Conservation (phyloP, 1,140 invertebrate genomes). For the Halyomorpha halys region DNA sequence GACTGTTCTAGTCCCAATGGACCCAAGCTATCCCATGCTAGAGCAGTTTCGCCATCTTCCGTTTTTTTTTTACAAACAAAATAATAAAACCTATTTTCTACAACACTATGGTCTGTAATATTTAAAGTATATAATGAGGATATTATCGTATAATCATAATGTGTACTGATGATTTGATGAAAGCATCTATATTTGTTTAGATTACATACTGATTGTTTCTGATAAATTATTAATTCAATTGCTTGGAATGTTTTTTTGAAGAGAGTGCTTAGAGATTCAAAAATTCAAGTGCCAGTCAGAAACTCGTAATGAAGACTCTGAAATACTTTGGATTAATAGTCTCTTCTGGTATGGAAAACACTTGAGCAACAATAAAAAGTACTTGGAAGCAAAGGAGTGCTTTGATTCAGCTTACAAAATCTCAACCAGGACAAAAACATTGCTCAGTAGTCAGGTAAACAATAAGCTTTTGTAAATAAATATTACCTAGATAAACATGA, state of each 20-base stretch:
- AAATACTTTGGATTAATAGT: slow-evolving; percentile 18
- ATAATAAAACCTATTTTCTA: too few relatives aligned
- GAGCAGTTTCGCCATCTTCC: too few relatives aligned
- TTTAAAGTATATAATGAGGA: too few relatives aligned
- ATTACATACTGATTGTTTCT: too few relatives aligned
- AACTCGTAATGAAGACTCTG: slow-evolving; percentile 11
- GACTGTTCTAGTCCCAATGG: too few relatives aligned
- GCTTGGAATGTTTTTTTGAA: not conserved
- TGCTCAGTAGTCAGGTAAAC: slow-evolving; percentile 13
- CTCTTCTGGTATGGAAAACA: slow-evolving; percentile 25
- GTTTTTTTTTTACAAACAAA: too few relatives aligned
- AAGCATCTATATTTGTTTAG: too few relatives aligned
- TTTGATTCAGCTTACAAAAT: slow-evolving; percentile 20
- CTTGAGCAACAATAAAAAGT: slow-evolving; percentile 14
- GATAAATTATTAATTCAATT: too few relatives aligned
- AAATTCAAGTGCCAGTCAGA: slow-evolving; percentile 9
- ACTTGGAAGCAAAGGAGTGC: slow-evolving; percentile 22
- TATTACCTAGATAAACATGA: not conserved
- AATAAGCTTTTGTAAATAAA: not conserved
- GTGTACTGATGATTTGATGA: too few relatives aligned
- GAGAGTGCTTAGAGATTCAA: slow-evolving; percentile 22
- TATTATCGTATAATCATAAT: too few relatives aligned
- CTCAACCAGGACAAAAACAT: slow-evolving; percentile 8
- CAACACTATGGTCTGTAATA: too few relatives aligned
- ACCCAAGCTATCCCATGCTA: too few relatives aligned